A percentile compares a stretch with the other conserved stretches of the same genome.
Evolutionary conservation across 2,888 invertebrate species (phyloP).

Genomic region (Lasioglossum zephyrum): DNA sequence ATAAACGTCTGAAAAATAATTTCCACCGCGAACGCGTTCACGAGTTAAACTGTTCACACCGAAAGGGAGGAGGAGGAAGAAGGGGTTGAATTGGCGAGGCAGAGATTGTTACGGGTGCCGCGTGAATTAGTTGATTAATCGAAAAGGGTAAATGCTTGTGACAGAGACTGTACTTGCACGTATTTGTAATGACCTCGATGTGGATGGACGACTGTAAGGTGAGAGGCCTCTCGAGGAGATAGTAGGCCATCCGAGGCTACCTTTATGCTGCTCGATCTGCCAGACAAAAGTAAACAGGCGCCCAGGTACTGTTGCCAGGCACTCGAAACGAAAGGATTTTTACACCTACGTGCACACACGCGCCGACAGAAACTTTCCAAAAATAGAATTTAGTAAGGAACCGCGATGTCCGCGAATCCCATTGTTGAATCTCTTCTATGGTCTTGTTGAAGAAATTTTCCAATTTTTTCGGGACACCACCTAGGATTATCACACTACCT

Average conservation of each 20-base stretch:
- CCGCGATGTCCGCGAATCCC: background rate
- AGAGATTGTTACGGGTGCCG: background rate
- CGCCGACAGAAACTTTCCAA: background rate
- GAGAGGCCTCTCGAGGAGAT: constrained; percentile 82
- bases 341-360: constrained; percentile 28
- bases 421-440: background rate
- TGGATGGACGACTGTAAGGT: constrained; percentile 81
- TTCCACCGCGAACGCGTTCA: background rate
- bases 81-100: background rate
- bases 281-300: constrained; percentile 74
- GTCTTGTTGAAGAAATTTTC: no score
- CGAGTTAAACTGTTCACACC: background rate
- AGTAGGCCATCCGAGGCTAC: constrained; percentile 81
- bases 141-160: constrained; percentile 52
- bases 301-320: constrained; percentile 65
- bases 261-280: constrained; percentile 70
- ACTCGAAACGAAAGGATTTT: constrained; percentile 50
- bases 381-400: background rate
- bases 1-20: background rate
- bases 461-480: no score
- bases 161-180: constrained; percentile 66
- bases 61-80: background rate
- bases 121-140: constrained; percentile 48
- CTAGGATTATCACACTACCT: no score
- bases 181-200: constrained; percentile 82